Conservation (phyloP, 2,888 invertebrate genomes). For the Diarsia brunnea region DNA sequence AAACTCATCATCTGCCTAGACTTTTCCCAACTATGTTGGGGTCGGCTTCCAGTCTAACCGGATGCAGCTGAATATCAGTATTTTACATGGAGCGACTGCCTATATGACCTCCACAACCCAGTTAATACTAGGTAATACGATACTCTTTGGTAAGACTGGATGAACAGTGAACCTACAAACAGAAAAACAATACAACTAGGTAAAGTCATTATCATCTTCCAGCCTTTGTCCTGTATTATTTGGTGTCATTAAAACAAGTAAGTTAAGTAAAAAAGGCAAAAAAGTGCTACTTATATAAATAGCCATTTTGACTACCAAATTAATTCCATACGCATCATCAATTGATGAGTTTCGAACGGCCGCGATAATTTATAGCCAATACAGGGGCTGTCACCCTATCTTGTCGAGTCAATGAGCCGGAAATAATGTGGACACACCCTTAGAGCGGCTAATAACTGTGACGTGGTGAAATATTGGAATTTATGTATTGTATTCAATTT, state of each 20-base stretch:
- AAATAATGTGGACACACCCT: slow-evolving; percentile 81
- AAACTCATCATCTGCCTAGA: no score
- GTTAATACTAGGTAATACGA: no score
- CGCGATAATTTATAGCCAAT: slow-evolving; percentile 74
- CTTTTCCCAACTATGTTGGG: no score
- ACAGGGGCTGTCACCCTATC: slow-evolving; percentile 72
- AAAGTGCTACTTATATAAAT: background rate
- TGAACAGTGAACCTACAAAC: background rate
- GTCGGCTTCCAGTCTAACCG: no score
- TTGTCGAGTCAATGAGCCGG: slow-evolving; percentile 79
- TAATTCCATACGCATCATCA: slow-evolving; percentile 50
- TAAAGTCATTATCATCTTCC: background rate
- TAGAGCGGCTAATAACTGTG: slow-evolving; percentile 67
- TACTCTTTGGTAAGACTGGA: no score
- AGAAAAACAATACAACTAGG: background rate
- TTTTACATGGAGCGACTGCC: no score
- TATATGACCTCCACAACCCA: no score
- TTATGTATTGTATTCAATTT: slow-evolving; percentile 32
- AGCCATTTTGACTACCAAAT: slow-evolving; percentile 10
- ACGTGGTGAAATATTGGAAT: slow-evolving; percentile 60
- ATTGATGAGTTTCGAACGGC: slow-evolving; percentile 57
- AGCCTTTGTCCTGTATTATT: no score
- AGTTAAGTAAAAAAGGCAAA: no score
- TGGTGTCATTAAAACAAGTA: no score
- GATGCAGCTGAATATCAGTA: no score